phyloP scores from a whole-genome alignment of 2,797 vertebrate genomes.

The Mus caroli region DNA sequence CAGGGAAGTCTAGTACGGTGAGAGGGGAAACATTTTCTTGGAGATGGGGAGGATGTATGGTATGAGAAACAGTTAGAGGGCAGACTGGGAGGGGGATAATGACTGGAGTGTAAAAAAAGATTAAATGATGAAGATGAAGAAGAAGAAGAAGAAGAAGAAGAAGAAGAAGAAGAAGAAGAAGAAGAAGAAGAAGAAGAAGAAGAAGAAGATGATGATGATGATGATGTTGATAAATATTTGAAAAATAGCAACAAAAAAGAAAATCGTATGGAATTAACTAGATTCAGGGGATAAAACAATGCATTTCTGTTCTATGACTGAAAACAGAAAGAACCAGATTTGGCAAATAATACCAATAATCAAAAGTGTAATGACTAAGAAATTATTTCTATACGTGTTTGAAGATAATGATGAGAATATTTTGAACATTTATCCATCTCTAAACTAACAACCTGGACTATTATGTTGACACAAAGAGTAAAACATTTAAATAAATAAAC shows the following conservation, averaged over 20 bases:
- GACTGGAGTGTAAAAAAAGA: background rate
- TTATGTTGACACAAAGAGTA: background rate
- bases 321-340: background rate
- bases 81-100: background rate
- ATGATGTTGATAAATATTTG: background rate
- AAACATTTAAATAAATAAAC: background rate
- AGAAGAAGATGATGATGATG: too few relatives aligned
- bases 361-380: background rate
- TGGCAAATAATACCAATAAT: background rate
- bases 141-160: too few relatives aligned
- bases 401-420: background rate
- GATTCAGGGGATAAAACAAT: background rate
- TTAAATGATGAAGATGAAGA: background rate
- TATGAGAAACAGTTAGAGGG: background rate
- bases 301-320: background rate
- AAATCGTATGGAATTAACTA: background rate
- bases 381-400: background rate
- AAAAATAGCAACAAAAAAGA: background rate
- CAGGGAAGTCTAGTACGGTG: background rate
- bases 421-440: background rate
- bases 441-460: background rate
- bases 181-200: too few relatives aligned
- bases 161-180: too few relatives aligned
- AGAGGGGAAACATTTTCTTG: background rate
- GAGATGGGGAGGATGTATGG: background rate